A percentile compares a stretch with the other conserved stretches of the same genome.
Evolutionary conservation across 2,888 invertebrate species (phyloP).

Genomic region (Rugalucina vietnamica): DNA sequence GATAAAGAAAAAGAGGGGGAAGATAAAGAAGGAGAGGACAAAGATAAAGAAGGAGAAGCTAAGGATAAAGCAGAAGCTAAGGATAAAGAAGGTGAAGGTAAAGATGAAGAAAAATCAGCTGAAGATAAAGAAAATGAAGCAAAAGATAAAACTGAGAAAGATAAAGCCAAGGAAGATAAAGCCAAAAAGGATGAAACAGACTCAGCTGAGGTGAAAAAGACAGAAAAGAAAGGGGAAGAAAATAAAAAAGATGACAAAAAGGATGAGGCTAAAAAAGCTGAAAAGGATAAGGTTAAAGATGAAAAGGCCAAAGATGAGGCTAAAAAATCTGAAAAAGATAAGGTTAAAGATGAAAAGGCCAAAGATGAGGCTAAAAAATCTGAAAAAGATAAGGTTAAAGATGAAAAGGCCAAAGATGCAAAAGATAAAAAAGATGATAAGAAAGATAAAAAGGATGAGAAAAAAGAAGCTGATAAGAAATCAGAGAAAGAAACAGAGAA

Average conservation of each 20-base stretch:
- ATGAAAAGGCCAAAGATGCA: not conserved
- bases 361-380: not conserved
- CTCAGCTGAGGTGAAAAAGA: not conserved
- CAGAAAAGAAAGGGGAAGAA: slow-evolving; percentile 23
- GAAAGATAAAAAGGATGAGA: slow-evolving; percentile 29
- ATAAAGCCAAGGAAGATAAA: slow-evolving; percentile 20
- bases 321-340: slow-evolving; percentile 29
- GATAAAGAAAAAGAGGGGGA: slow-evolving; percentile 10
- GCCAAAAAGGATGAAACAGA: not conserved
- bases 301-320: slow-evolving; percentile 16
- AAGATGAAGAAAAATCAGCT: slow-evolving; percentile 23
- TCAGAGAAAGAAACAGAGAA: slow-evolving; percentile 39
- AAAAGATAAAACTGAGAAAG: slow-evolving; percentile 22
- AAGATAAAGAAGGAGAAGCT: slow-evolving; percentile 15
- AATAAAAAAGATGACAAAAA: slow-evolving; percentile 28
- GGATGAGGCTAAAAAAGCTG: slow-evolving; percentile 36
- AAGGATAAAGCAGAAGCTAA: slow-evolving; percentile 19
- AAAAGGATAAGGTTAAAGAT: slow-evolving; percentile 10
- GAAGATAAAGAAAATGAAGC: slow-evolving; percentile 20
- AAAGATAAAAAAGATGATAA: not conserved
- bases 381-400: not conserved
- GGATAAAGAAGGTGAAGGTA: slow-evolving; percentile 29
- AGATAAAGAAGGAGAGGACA: slow-evolving; percentile 28
- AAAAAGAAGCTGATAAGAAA: slow-evolving; percentile 28
- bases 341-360: slow-evolving; percentile 18